Base-by-base conservation (phyloP, 2,888 invertebrate species). In the Hemistola chrysoprasaria region DNA sequence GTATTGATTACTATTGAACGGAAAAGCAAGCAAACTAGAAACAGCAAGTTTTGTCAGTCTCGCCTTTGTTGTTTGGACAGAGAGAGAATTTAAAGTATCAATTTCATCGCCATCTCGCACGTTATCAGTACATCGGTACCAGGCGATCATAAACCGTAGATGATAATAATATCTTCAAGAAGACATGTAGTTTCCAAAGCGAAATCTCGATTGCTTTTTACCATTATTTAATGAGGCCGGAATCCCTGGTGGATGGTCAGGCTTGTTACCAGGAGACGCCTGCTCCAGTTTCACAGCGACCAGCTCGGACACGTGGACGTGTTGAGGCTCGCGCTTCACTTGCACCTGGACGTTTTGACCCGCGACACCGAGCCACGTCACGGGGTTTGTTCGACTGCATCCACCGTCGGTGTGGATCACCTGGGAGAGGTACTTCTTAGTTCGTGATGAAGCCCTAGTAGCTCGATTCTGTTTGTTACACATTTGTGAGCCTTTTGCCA, bases 301-400 rank as follows among this genome's bases (percentile, higher is more conserved):
- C 56, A 91, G 88, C 50, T 73, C 93, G 64, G 73, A 93, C 85
- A 89, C 90, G 90, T 84, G 90, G 53, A 86, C 56, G 53, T 83
- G 84, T 35, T 81, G 85, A 0, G 93, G 93, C 69, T 93, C 93
- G 44, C 93, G 90, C 70, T 94, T 94, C 40, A 93, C 92, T 59
- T 91, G 90, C 33, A 91, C 90, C 46, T 84, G 90, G 11, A 89
- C 84, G 61, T 84, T 84, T 63, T 83, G 78, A 30, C 85, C 86
- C 3, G 80, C 72, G 42, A 85, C 75, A 8, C 86, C 87, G 8
- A 78, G 72, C 93, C 93, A 93, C 40, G 92, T 91, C 44, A 93
- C 90, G 2, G 93, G 93, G 71, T 93, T 91, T 6, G 93, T 93
- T 29, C 93, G 85, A 68, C 93, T 93, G 71, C 93, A 94, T 1